A percentile compares a stretch with the other conserved stretches of the same genome.
phyloP scores from a whole-genome alignment of 2,113 vertebrate species.

The Lepus americanus region DNA sequence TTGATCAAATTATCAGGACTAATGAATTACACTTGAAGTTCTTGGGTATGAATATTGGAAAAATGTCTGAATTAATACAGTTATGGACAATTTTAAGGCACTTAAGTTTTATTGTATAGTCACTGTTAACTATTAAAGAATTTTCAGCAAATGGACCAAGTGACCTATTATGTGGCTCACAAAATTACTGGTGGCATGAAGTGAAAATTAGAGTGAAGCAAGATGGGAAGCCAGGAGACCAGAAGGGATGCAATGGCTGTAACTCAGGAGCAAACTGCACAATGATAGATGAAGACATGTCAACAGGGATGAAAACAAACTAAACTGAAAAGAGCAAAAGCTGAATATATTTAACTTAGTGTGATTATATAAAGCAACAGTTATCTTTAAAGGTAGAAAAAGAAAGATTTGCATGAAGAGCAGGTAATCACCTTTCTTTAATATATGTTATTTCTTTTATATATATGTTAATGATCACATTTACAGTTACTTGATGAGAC shows the following conservation, averaged over 20 bases:
- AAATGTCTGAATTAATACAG: not conserved
- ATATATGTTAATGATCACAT: not conserved
- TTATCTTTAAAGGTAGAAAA: constrained; percentile 3
- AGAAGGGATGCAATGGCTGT: not conserved
- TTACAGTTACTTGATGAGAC: not conserved
- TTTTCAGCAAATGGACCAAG: not conserved
- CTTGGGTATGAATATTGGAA: not conserved
- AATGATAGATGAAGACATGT: not conserved
- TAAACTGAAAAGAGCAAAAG: not conserved
- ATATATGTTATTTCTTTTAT: not conserved
- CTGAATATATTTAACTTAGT: not conserved
- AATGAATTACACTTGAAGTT: not conserved
- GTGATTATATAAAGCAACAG: not conserved
- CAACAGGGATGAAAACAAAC: not conserved
- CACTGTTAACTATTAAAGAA: not conserved
- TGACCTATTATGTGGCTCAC: not conserved
- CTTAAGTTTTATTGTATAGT: not conserved
- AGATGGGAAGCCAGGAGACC: not conserved
- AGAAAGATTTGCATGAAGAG: not conserved
- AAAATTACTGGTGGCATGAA: not conserved
- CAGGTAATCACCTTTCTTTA: not conserved
- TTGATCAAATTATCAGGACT: not conserved
- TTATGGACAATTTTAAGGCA: not conserved
- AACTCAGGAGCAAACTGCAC: not conserved
- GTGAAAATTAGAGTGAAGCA: not conserved